Base-by-base conservation (phyloP, 2,888 invertebrate genomes). In the Neoascia interrupta region DNA sequence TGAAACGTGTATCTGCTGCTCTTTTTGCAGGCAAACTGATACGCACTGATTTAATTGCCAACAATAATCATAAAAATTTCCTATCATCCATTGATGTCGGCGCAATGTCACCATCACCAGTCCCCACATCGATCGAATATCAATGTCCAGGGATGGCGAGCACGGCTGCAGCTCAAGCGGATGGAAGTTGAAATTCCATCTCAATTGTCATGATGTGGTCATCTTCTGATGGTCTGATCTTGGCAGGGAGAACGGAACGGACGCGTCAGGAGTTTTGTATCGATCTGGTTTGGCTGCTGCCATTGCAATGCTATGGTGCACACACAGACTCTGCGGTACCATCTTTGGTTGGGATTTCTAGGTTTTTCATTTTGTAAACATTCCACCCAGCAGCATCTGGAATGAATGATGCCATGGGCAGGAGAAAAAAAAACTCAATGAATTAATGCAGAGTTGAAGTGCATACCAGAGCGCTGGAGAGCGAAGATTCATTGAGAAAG, bases 291-390 rank as follows among this genome's bases (percentile, higher is more conserved):
- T 66, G 68, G 36, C 15, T 61, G 37, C 23, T 1, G 45, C 34
- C n/a, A 4, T 21, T n/a, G n/a, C n/a, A n/a, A n/a, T n/a, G n/a
- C n/a, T n/a, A 31, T 5, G 6, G 41, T 23, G 34, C 45, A 41
- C 54, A 66, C 64, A 34, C 68, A 79, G 79, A 79, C 79, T 79
- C 79, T 61, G 79, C 79, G 79, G 79, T 79, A 66, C 79, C 79
- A 79, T 79, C 79, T 79, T 73, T 79, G 79, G 79, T 41, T 51
- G 54, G 66, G 56, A 68, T 73, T 73, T 79, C 61, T 66, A 68
- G 68, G 66, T 69, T 61, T 73, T 61, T 73, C 61, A 61, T 73
- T 79, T 73, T 79, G 36, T 31, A 56, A 61, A 56, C 73, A 79
- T 73, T 79, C 79, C 79, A 60, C 56, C 34, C n/a, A 31, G 31